phyloP scores from a whole-genome alignment of 1,140 invertebrate species.

The Aphelinus certus region DNA sequence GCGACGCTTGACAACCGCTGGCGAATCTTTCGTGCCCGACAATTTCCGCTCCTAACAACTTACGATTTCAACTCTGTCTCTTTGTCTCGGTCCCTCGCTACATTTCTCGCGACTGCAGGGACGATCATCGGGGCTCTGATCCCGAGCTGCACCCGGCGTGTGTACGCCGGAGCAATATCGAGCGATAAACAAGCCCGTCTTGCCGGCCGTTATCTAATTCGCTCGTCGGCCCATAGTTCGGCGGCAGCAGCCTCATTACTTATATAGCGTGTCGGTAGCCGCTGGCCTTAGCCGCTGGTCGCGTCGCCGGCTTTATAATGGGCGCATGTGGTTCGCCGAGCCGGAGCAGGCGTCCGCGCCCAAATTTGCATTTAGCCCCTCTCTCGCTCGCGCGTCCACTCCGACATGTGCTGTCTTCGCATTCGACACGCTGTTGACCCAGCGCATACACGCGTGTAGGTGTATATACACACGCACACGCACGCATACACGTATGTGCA shows the following conservation, averaged over 20 bases:
- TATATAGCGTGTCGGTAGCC: conserved; percentile 30
- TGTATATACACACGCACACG: too few species aligned
- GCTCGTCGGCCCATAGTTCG: background rate
- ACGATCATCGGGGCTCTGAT: conserved; percentile 40
- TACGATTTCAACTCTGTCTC: conserved; percentile 49
- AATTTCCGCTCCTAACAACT: conserved; percentile 44
- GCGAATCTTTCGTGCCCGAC: background rate
- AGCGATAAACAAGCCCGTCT: conserved; percentile 45
- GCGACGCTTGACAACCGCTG: too few species aligned
- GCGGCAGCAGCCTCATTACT: conserved; percentile 40
- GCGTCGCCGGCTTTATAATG: conserved; percentile 35
- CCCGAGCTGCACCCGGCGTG: conserved; percentile 32
- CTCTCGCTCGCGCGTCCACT: background rate
- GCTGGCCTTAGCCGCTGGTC: background rate
- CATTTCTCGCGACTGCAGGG: conserved; percentile 36
- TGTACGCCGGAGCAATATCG: conserved; percentile 43
- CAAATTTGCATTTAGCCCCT: conserved; percentile 38
- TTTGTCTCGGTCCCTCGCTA: conserved; percentile 42
- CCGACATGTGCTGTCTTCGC: conserved; percentile 10
- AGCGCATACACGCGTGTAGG: too few species aligned
- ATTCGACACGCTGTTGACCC: conserved; percentile 9
- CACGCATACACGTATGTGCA: too few species aligned
- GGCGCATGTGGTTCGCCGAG: conserved; percentile 30
- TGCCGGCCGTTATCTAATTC: conserved; percentile 15
- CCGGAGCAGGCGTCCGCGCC: background rate